phyloP scores from a whole-genome alignment of 2,797 vertebrate genomes.

The Trachurus trachurus region DNA sequence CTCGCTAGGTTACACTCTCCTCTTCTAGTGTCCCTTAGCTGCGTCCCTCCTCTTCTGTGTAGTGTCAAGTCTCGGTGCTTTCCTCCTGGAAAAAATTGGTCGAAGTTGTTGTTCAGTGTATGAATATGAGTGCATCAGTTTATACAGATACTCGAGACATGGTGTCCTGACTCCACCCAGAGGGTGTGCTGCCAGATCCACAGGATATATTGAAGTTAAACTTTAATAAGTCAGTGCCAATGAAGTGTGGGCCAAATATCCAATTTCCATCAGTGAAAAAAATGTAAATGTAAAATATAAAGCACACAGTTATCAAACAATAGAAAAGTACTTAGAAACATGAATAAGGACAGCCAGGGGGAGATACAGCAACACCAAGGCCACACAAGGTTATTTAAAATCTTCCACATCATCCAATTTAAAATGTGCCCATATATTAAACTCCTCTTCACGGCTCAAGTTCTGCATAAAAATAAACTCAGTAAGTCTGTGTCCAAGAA shows the following conservation, averaged over 20 bases:
- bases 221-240: conserved; percentile 30
- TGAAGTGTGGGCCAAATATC: conserved; percentile 20
- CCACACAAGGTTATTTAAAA: conserved; percentile 49
- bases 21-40: neutral
- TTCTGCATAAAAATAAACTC: conserved; percentile 25
- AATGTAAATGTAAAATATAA: conserved; percentile 36
- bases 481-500: neutral
- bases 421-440: conserved; percentile 33
- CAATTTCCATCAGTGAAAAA: conserved; percentile 17
- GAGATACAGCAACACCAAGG: conserved; percentile 41
- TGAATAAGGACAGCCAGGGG: conserved; percentile 27
- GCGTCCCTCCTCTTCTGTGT: neutral
- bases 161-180: neutral
- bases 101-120: neutral
- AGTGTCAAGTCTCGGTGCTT: neutral
- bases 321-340: conserved; percentile 35
- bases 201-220: conserved; percentile 24
- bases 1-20: neutral
- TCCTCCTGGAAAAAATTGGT: neutral
- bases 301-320: conserved; percentile 34
- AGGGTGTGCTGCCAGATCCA: neutral
- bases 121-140: neutral
- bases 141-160: neutral
- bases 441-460: conserved; percentile 2
- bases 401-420: conserved; percentile 54